phyloP scores from a whole-genome alignment of 2,888 invertebrate genomes.

The Caenorhabditis sp. region DNA sequence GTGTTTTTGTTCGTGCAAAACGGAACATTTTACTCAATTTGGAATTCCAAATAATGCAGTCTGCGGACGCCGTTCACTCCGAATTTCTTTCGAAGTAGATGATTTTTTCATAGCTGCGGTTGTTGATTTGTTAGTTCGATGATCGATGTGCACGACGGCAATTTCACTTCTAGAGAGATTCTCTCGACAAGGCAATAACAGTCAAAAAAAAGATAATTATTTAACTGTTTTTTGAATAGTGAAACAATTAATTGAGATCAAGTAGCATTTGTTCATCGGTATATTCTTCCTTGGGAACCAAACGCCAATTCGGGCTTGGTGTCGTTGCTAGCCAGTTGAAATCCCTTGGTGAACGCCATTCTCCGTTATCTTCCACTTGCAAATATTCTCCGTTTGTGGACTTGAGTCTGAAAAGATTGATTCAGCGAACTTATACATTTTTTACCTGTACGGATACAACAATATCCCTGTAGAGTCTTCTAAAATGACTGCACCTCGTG shows the following conservation, averaged over 20 bases:
- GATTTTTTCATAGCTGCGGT: too few relatives aligned
- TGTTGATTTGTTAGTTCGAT: too few relatives aligned
- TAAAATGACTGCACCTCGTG: slow-evolving; percentile 69
- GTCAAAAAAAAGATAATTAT: too few relatives aligned
- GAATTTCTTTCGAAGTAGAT: too few relatives aligned
- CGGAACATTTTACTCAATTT: too few relatives aligned
- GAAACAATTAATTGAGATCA: too few relatives aligned
- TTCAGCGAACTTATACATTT: not conserved
- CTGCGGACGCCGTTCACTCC: too few relatives aligned
- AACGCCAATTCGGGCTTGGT: slow-evolving; percentile 71
- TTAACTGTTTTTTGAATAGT: too few relatives aligned
- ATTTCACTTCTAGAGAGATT: slow-evolving; percentile 23
- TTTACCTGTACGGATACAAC: slow-evolving; percentile 68
- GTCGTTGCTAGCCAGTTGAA: slow-evolving; percentile 73
- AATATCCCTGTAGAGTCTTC: slow-evolving; percentile 62
- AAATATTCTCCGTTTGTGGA: slow-evolving; percentile 23
- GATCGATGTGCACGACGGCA: not conserved
- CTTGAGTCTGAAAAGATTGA: slow-evolving; percentile 35
- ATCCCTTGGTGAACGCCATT: slow-evolving; percentile 67
- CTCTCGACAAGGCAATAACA: too few relatives aligned
- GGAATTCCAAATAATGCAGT: too few relatives aligned
- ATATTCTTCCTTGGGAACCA: slow-evolving; percentile 57
- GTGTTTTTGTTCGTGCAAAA: too few relatives aligned
- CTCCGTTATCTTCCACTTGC: slow-evolving; percentile 42
- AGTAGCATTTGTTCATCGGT: slow-evolving; percentile 30